A percentile compares a stretch with the other conserved stretches of the same genome.
phyloP scores from a whole-genome alignment of 2,797 vertebrate genomes.

The Bradypus variegatus region DNA sequence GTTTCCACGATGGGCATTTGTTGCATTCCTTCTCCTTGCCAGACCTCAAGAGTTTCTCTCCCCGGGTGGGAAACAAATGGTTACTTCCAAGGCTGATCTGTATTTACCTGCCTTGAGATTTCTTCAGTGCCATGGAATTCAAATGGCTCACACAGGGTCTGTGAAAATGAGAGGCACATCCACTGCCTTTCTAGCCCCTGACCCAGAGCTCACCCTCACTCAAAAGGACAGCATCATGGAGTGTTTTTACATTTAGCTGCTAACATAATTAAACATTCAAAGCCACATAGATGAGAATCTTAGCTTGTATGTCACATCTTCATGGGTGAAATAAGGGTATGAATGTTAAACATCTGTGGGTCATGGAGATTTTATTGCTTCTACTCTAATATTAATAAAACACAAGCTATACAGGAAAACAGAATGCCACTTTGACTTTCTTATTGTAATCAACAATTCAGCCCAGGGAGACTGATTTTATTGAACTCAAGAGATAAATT shows the following conservation, averaged over 20 bases:
- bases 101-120: neutral
- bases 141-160: neutral
- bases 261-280: neutral
- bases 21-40: neutral
- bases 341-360: neutral
- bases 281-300: neutral
- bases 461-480: neutral
- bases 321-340: neutral
- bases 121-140: neutral
- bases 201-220: neutral
- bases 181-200: neutral
- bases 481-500: slow-evolving; percentile 14
- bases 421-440: slow-evolving; percentile 38
- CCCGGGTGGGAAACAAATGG: neutral
- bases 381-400: slow-evolving; percentile 42
- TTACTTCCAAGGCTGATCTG: neutral
- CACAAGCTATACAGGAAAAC: neutral
- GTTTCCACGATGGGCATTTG: neutral
- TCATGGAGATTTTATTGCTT: slow-evolving; percentile 16
- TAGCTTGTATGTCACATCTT: neutral
- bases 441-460: slow-evolving; percentile 23
- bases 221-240: neutral
- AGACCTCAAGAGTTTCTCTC: neutral
- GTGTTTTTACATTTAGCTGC: neutral
- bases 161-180: neutral